Conservation (phyloP, 2,888 invertebrate genomes). For the Hermaeophaga mercurialis region DNA sequence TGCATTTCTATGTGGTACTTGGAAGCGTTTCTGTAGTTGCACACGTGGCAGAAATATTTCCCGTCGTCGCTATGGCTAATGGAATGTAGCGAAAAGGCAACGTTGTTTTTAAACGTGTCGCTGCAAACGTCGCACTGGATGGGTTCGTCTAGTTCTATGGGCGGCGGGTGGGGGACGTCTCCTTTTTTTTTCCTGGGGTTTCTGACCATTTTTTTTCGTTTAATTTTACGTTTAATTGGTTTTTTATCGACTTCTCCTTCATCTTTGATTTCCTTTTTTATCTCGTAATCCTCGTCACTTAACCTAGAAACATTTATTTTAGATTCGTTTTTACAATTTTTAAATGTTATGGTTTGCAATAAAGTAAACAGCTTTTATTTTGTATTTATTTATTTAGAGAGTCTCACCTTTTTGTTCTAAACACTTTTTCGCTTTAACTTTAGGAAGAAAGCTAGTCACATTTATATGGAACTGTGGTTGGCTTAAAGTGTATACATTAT, state of each 20-base stretch:
- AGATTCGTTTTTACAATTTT: slow-evolving; percentile 7
- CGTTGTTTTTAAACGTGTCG: slow-evolving; percentile 47
- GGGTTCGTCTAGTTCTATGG: slow-evolving; percentile 48
- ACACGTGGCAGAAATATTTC: slow-evolving; percentile 49
- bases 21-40: slow-evolving; percentile 47
- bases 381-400: no score
- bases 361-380: no score
- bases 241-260: slow-evolving; percentile 31
- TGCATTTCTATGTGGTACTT: slow-evolving; percentile 54
- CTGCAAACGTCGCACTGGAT: slow-evolving; percentile 51
- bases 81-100: slow-evolving; percentile 49
- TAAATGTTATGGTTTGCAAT: no score
- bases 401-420: no score
- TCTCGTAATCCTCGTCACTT: background rate
- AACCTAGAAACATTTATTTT: slow-evolving; percentile 12
- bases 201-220: slow-evolving; percentile 12
- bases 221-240: slow-evolving; percentile 16
- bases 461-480: no score
- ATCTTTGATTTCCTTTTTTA: background rate
- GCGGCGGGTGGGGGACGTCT: slow-evolving; percentile 34
- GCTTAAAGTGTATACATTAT: no score
- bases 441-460: no score
- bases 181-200: slow-evolving; percentile 25
- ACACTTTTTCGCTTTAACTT: no score
- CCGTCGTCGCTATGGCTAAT: slow-evolving; percentile 47